Evolutionary conservation across 2,888 invertebrate species (phyloP), one percentile per base, ranked within the genome.

Genomic region (Cerceris ruficornis): DNA sequence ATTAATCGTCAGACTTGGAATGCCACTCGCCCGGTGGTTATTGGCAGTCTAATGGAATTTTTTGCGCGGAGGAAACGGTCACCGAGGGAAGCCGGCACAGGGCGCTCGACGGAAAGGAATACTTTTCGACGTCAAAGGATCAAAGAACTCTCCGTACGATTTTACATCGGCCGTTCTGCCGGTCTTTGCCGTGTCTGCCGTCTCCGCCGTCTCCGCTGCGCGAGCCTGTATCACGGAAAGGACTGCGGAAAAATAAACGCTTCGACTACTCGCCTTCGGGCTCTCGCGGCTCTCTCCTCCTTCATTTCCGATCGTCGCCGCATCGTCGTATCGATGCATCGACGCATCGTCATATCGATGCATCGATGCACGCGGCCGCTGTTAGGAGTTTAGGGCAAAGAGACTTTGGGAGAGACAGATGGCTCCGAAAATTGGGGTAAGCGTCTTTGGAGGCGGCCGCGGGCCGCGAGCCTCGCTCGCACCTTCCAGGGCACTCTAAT

Each of bases 1-100:
- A 90, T 91, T 91, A 91, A 91, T 91, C 90, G 90, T 89, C 88
- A 80, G 80, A 82, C 80, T 82, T 82, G 68, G 62, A 69, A 75
- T 75, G 69, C 69, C 70, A 55, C 60, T 60, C 62, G 43, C 65
- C 66, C 75, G 72, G 61, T 66, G 70, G 80, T 80, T 81, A 82
- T 86, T 85, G 84, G 77, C 84, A 85, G 76, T 80, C 79, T 77
- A 82, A 86, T 84, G 80, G 75, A 86, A 84, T 86, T 84, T 74
- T 71, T 77, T 84, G 64, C 69, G 50, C 69, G 68, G 72, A 74
- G 60, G 71, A 73, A 84, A 69, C 78, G 78, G 73, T 73, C 81
- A 84, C 67, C 68, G 76, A 59, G 69, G 62, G 75, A 46, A 55
- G 66, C 52, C 59, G 57, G 49, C 64, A 66, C 39, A n/a, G 9